These are phyloP conservation scores for Chiloscyllium punctatum DNA, from an alignment of 2,797 vertebrate species.

Conservation along the genomic window DNA sequence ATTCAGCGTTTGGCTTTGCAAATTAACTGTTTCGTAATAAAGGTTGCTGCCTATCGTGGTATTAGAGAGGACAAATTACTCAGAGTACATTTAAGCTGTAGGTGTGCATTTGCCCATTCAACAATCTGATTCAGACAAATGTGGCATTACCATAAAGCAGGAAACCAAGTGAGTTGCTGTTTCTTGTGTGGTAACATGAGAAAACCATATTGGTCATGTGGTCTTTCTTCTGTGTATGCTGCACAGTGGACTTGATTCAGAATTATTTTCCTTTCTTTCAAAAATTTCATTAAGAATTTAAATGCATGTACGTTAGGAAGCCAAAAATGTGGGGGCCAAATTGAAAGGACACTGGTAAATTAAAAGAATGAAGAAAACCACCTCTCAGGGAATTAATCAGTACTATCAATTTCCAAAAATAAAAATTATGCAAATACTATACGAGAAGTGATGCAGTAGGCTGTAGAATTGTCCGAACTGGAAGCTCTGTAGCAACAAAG, in stretches of 20 bases:
- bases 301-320: background rate
- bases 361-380: background rate
- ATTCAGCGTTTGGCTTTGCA: background rate
- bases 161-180: background rate
- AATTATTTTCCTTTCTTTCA: background rate
- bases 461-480: background rate
- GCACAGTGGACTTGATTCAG: background rate
- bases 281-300: background rate
- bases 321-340: background rate
- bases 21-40: background rate
- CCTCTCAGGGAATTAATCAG: background rate
- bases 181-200: background rate
- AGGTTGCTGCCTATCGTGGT: background rate
- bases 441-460: background rate
- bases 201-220: background rate
- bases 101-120: background rate
- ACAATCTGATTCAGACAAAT: background rate
- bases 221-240: background rate
- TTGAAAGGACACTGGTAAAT: background rate
- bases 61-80: background rate
- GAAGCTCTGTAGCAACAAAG: background rate
- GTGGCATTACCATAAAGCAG: background rate
- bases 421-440: background rate
- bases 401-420: background rate
- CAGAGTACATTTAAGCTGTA: background rate